Evolutionary conservation across 1,140 invertebrate species (phyloP).

Genomic region (Cotesia vestalis): DNA sequence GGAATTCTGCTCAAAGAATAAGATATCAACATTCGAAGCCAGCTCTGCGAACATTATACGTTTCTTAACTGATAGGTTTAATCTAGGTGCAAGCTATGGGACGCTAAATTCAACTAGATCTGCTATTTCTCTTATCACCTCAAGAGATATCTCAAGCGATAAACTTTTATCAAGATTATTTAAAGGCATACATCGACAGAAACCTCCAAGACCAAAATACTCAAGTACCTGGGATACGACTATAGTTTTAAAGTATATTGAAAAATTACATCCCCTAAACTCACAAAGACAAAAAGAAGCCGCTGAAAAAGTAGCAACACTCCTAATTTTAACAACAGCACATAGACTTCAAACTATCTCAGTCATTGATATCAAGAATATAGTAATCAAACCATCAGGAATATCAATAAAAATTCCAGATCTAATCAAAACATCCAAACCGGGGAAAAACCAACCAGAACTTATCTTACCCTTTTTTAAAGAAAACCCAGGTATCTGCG

Average conservation of each 20-base stretch:
- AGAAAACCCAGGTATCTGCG: constrained; percentile 26
- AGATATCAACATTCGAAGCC: constrained; percentile 18
- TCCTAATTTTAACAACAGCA: constrained; percentile 26
- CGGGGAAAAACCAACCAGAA: constrained; percentile 18
- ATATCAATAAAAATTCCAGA: constrained; percentile 26
- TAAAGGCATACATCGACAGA: constrained; percentile 28
- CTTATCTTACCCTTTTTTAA: constrained; percentile 26
- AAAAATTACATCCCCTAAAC: not conserved
- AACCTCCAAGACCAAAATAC: not conserved
- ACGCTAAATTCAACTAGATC: constrained; percentile 44
- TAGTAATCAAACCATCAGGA: not conserved
- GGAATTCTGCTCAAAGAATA: constrained; percentile 41
- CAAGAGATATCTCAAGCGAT: not conserved
- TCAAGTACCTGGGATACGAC: not conserved
- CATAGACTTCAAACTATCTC: constrained; percentile 31
- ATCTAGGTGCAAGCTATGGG: constrained; percentile 39
- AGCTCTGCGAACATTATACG: not conserved
- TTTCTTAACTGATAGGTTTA: constrained; percentile 40
- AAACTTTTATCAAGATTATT: constrained; percentile 40
- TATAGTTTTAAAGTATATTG: not conserved
- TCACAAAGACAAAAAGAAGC: constrained; percentile 18
- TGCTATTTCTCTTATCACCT: constrained; percentile 42
- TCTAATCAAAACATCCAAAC: constrained; percentile 27
- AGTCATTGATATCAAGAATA: constrained; percentile 25
- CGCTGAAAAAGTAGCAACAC: constrained; percentile 10